These are phyloP conservation scores for Akabosia matsudoensis DNA, from an alignment of 1,140 invertebrate species.

Conservation along the genomic window DNA sequence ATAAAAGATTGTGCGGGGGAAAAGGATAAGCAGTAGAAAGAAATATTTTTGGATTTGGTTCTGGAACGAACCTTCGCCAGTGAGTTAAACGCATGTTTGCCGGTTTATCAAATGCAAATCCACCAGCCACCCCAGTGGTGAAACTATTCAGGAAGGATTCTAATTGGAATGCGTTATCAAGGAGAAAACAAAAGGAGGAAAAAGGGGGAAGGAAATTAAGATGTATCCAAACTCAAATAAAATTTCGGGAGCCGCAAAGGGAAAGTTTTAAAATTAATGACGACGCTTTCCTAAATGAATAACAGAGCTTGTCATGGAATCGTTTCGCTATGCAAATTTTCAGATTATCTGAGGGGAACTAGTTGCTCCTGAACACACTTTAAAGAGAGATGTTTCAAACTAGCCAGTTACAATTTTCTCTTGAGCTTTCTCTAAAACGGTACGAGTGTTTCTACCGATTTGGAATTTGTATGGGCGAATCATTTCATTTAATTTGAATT, in stretches of 20 bases:
- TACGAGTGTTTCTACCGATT: too few relatives aligned
- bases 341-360: neutral
- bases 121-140: neutral
- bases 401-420: too few relatives aligned
- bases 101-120: slow-evolving; percentile 2
- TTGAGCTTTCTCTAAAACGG: too few relatives aligned
- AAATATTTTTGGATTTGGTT: neutral
- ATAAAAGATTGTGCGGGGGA: too few relatives aligned
- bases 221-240: neutral
- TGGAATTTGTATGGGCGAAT: too few relatives aligned
- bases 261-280: slow-evolving; percentile 9
- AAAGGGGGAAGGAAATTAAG: neutral
- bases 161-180: neutral
- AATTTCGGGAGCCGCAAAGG: neutral
- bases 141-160: neutral
- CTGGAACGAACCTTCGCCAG: too few relatives aligned
- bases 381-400: too few relatives aligned
- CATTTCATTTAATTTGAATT: too few relatives aligned
- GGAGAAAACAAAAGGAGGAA: neutral
- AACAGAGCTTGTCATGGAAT: slow-evolving; percentile 1
- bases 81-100: too few relatives aligned
- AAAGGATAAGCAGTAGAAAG: neutral
- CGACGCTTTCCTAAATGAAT: neutral
- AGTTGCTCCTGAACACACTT: neutral
- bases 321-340: slow-evolving; percentile 14